Conservation (phyloP, 92 coral and sea anemone species). For the Epizoanthus illoricatus region DNA sequence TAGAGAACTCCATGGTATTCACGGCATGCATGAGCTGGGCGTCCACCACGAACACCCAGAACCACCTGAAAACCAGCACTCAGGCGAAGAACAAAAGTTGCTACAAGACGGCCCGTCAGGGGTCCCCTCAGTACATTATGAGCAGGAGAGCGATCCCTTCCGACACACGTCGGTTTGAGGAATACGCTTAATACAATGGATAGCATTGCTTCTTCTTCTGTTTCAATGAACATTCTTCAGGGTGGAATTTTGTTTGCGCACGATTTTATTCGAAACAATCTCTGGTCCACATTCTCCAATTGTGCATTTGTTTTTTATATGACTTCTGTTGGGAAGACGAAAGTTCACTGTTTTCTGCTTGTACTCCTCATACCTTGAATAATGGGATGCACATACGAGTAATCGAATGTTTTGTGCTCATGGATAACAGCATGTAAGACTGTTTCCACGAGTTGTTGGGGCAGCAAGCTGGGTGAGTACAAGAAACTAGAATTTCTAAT, state of each 20-base stretch:
- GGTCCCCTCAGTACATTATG: not conserved
- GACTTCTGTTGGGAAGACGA: no score
- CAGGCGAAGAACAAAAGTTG: slow-evolving; percentile 6
- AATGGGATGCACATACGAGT: no score
- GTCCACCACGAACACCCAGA: slow-evolving; percentile 13
- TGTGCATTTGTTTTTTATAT: not conserved
- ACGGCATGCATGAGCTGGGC: not conserved
- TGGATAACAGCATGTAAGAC: no score
- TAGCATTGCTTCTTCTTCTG: not conserved
- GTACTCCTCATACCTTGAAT: no score
- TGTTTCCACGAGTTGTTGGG: no score
- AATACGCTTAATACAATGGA: not conserved
- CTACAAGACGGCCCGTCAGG: slow-evolving; percentile 7
- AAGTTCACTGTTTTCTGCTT: no score
- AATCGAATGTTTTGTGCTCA: no score
- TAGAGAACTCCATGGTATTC: slow-evolving; percentile 36
- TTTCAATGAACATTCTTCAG: not conserved
- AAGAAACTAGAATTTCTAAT: no score
- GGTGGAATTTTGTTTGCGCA: no score
- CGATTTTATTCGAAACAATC: no score
- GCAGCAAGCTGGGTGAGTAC: no score
- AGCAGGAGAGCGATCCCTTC: not conserved
- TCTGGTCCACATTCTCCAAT: no score
- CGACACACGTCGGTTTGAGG: slow-evolving; percentile 23
- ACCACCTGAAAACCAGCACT: not conserved